Evolutionary conservation across 2,888 invertebrate species (phyloP).

Genomic region (Pterobdella sp.): DNA sequence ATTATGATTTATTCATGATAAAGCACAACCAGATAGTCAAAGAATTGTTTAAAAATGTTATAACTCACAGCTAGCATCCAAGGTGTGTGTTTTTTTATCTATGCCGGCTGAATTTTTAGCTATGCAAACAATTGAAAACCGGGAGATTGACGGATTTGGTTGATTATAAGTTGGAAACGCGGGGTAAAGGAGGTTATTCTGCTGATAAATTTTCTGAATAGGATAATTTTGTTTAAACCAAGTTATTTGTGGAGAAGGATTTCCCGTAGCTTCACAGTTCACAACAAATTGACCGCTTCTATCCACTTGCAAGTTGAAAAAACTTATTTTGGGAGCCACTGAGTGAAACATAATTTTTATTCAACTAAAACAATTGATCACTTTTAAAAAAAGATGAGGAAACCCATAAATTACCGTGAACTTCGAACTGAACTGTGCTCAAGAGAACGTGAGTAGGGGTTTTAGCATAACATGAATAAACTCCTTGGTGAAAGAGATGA

Average conservation of each 20-base stretch:
- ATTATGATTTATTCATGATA: no score
- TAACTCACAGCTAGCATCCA: no score
- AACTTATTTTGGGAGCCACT: background rate
- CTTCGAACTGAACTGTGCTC: conserved; percentile 37
- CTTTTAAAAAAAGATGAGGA: background rate
- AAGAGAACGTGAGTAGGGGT: background rate
- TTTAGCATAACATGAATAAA: background rate
- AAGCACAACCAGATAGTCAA: no score
- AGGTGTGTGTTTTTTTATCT: no score
- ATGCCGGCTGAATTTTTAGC: no score
- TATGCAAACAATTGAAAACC: no score
- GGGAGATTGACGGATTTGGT: no score
- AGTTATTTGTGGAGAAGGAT: background rate
- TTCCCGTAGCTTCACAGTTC: background rate
- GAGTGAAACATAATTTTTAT: background rate
- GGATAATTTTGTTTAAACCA: background rate
- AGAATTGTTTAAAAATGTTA: no score
- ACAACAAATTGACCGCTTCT: background rate
- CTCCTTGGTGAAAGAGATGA: background rate
- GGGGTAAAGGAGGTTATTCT: no score
- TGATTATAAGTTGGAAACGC: no score
- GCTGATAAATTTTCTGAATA: no score
- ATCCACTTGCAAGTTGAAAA: background rate
- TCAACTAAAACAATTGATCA: background rate
- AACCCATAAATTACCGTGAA: conserved; percentile 42